Evolutionary conservation across 1,140 invertebrate genomes (phyloP), one percentile per base, ranked within the genome.

Genomic region (Cydia pomonella): DNA sequence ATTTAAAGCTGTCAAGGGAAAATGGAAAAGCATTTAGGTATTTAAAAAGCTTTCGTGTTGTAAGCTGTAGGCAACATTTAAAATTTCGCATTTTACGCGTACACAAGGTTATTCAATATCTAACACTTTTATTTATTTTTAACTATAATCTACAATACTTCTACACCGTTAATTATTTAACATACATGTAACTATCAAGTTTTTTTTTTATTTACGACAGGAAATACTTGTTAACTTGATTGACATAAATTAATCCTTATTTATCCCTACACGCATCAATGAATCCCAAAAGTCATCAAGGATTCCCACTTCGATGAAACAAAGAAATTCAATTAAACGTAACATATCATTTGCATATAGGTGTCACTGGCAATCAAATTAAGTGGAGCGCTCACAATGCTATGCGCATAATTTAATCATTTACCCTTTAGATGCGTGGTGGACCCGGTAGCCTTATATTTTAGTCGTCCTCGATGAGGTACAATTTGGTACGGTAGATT

Each of bases 291-390:
- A 89, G 85, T 83, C 83, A 86, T 90, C 75, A 77, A 81, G 71
- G 76, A 75, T 73, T 84, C 85, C 84, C 83, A 79, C 80, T 77
- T 66, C 41, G 73, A 74, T 73, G 62, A 79, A 83, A 91, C 90
- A 92, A 88, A 89, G 87, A 90, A 91, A 91, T 90, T 90, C 88
- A 89, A 91, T 92, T 92, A 90, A 80, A 81, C 82, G 85, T 84
- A 79, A 86, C 86, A 83, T 84, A 87, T 88, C 82, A 92, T 92
- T 91, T 91, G 87, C 89, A 91, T 75, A 75, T 90, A 91, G 87
- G 90, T 91, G 89, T 92, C 86, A 84, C 75, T 84, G 82, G 79
- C 90, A 89, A 91, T 91, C 87, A 87, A 89, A 87, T 91, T 89
- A 90, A 90, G 82, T 88, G 84, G 83, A 78, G 83, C 84, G 79